Evolutionary conservation across 1,140 invertebrate genomes (phyloP), one percentile per base, ranked within the genome.

Genomic region (Drosophila setifemur): DNA sequence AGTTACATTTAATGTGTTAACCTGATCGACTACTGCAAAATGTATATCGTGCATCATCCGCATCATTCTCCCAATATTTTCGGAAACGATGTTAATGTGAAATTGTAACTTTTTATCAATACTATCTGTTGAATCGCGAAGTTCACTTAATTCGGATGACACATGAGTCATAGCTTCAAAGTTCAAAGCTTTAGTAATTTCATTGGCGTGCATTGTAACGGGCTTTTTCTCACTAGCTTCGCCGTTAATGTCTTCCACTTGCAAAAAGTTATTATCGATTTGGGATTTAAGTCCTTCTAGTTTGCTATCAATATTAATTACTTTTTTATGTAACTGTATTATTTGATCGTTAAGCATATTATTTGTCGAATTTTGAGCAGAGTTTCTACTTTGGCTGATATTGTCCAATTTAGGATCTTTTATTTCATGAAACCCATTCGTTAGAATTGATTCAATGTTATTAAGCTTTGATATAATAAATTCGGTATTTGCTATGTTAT

Each of bases 201-300:
- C 95, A 23, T 95, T 92, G 8, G 95, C 93, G 79, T 95, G 95
- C 91, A 95, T 94, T 74, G 95, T 95, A 2, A 96, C 93, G 0
- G 95, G 94, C 70, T 96, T 96, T 90, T 96, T 96, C 75, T 96
- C 96, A 74, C 95, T 96, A 1, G 95, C 95, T 85, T 96, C 95
- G 0, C 94, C 95, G 66, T 96, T 96, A 47, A 96, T 95, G 63
- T 96, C 95, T 60, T 96, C 95, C 1, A 93, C 93, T 57, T 94
- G 94, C 39, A 96, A 90, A 66, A 95, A 95, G 85, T 96, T 96
- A 66, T 93, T 95, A 73, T 96, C 95, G 55, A 96, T 92, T 90
- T 96, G 95, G 79, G 94, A 95, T 79, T 96, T 96, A 4, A 96
- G 90, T 33, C 93, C 93, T 14, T 94, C 94, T 50, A 97, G 87